Evolutionary conservation across 2,113 vertebrate genomes (phyloP), one percentile per base, ranked within the genome.

Genomic region (Clarias gariepinus): DNA sequence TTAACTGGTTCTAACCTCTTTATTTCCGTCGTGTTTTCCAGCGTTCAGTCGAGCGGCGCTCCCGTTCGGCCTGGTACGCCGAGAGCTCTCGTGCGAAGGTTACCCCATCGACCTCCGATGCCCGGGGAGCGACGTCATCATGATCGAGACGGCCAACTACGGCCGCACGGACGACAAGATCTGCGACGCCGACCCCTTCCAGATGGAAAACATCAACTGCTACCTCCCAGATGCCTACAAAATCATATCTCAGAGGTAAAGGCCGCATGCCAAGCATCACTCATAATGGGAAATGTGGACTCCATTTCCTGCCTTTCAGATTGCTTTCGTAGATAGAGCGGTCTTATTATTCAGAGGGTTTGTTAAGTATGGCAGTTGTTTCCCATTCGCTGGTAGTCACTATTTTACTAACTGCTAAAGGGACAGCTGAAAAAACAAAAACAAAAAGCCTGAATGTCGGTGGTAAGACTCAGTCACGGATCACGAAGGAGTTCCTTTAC

Each of bases 191-290:
- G 98, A 99, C 94, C 97, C 98, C 0, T 98, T 99, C 96, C 98
- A 99, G 95, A 99, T 99, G 98, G 98, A 99, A 93, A 99, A 99
- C 90, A 96, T 96, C 87, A 97, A 99, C 91, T 99, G 98, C 94
- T 99, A 98, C 95, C 98, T 99, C 93, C 98, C 98, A 85, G 98
- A 99, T 3, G 98, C 98, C 93, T 98, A 98, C 95, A 99, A 99
- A 96, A 99, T 99, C 90, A 98, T 98, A 96, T 98, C 98, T 91
- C 97, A 98, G 94, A 98, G 98, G 98, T 99, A 96, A 95, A 90
- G 81, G 9, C 78, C 30, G 9, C 83, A 21, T 85, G 89, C 87
- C 82, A 63, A 68, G 87, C 85, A 80, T 87, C 76, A 76, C 82
- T 84, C 79, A 33, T 36, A 74, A 79, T 79, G 82, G 82, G 53